These are phyloP conservation scores for Tetragnatha montana DNA, from an alignment of 2,888 invertebrate species.

Conservation along the genomic window DNA sequence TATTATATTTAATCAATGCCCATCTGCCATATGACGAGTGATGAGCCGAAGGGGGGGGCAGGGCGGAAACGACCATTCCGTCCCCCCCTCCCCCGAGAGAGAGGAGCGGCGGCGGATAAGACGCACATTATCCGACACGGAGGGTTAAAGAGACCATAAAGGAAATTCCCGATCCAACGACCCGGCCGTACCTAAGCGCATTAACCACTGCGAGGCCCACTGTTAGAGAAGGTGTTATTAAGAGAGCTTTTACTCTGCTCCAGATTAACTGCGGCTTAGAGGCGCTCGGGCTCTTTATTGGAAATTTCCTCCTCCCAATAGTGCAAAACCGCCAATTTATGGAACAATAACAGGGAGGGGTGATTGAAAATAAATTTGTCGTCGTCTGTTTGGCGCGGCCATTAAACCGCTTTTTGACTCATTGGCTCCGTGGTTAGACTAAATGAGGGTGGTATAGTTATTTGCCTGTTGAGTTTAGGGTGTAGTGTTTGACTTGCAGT, in stretches of 20 bases:
- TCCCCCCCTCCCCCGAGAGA: slow-evolving; percentile 3
- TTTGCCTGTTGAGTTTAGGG: not conserved
- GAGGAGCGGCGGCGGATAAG: slow-evolving; percentile 39
- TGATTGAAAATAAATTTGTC: slow-evolving; percentile 6
- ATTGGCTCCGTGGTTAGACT: not conserved
- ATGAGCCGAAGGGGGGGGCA: slow-evolving; percentile 39
- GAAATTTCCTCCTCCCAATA: slow-evolving; percentile 30
- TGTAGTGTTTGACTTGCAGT: not conserved
- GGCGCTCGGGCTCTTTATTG: slow-evolving; percentile 16
- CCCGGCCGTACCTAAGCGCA: slow-evolving; percentile 39
- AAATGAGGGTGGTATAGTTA: not conserved
- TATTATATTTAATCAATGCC: slow-evolving; percentile 70
- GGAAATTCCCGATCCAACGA: slow-evolving; percentile 59
- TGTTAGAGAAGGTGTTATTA: slow-evolving; percentile 32
- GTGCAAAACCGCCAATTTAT: slow-evolving; percentile 29
- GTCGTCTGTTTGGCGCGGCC: not conserved
- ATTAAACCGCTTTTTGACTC: not conserved
- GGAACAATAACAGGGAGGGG: slow-evolving; percentile 20
- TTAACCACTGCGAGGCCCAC: slow-evolving; percentile 23
- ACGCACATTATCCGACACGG: slow-evolving; percentile 56
- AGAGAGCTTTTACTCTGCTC: slow-evolving; percentile 30
- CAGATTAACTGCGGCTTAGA: slow-evolving; percentile 23
- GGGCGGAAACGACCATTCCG: slow-evolving; percentile 22
- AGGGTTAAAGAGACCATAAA: slow-evolving; percentile 66
- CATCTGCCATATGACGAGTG: slow-evolving; percentile 68